Base-by-base conservation (phyloP, 2,113 vertebrate species). In the Strix uralensis region DNA sequence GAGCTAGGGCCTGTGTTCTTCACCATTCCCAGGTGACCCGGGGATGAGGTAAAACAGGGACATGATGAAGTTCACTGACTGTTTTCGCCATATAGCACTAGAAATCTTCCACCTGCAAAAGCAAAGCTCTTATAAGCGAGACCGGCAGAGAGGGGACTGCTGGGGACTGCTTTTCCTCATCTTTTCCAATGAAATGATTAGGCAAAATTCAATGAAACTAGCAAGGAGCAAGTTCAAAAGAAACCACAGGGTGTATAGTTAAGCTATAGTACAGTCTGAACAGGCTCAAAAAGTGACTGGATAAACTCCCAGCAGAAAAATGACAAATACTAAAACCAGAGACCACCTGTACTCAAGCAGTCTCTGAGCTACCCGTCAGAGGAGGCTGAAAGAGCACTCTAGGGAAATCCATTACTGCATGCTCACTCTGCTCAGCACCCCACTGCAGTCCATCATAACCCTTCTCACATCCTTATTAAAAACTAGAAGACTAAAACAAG, bases 11-110 rank as follows among this genome's bases (percentile, higher is more conserved):
- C 34, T 44, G 12, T 34, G 2, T 3, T 36, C 55, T 44, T 36
- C 66, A 57, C 19, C 0, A 0, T 13, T 47, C 51, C 18, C 3
- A 42, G 26, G 27, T 22, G 38, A 62, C 29, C 16, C 5, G 21
- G 20, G 29, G 7, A 77, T 13, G 15, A 42, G 55, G 26, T 38
- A 29, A 22, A 70, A 32, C 12, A 32, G 32, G 32, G 46, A 29
- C 5, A 1, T 8, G 27, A 79, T 34, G 8, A 27, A 36, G 19
- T 36, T 70, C 34, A 34, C 51, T 4, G 8, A 14, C 36, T 54
- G 7, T 12, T 52, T 20, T 13, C 69, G 70, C n/a, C 40, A n/a
- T 13, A 32, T 16, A 69, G 49, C 87, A 49, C 27, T 4, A 27
- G 40, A 40, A 54, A 67, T 23, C 23, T 69, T 81, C 26, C 11